phyloP scores from a whole-genome alignment of 2,888 invertebrate species.

The Tenthredo livida region DNA sequence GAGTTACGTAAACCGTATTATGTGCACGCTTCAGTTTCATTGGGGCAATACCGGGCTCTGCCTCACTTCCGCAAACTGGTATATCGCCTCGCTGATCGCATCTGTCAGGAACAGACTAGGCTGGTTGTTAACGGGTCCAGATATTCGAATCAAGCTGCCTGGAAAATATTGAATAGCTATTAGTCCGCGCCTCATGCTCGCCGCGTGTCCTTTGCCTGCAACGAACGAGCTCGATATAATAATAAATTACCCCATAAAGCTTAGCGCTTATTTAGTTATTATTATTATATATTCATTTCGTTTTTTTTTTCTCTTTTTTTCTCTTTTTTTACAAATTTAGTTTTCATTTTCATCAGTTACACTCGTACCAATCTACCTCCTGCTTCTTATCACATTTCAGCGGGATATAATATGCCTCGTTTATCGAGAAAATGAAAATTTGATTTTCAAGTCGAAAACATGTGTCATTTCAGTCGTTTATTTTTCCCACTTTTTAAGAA shows the following conservation, averaged over 20 bases:
- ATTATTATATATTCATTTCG: too few relatives aligned
- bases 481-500: neutral
- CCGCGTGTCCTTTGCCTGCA: conserved; percentile 37
- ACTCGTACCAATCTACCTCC: neutral
- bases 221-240: conserved; percentile 41
- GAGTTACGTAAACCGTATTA: conserved; percentile 31
- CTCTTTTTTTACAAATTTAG: neutral
- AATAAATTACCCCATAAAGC: neutral
- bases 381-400: neutral
- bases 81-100: conserved; percentile 27
- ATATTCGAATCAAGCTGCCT: conserved; percentile 45
- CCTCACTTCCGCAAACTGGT: conserved; percentile 7
- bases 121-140: conserved; percentile 33
- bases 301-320: neutral
- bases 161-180: conserved; percentile 42
- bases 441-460: neutral
- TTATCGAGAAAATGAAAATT: neutral
- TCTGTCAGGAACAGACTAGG: conserved; percentile 32
- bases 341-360: neutral
- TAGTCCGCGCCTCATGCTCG: neutral
- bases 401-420: neutral
- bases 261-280: neutral
- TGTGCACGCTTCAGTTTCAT: conserved; percentile 45
- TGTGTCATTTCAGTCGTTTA: neutral
- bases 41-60: neutral